Conservation (phyloP, 2,113 vertebrate species). For the Oreochromis aureus region DNA sequence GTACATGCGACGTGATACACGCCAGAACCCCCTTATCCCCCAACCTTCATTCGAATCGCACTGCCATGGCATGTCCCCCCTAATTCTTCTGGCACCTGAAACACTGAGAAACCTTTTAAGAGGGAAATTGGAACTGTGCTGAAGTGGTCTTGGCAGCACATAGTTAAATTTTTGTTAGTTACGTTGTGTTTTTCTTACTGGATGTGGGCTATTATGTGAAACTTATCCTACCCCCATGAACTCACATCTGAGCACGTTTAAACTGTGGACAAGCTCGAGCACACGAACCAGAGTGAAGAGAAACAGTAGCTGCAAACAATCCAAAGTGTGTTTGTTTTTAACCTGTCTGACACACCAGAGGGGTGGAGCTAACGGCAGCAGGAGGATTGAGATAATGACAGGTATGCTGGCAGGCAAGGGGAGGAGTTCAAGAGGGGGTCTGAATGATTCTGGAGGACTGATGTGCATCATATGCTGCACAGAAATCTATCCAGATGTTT, state of each 20-base stretch:
- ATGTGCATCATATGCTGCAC: neutral
- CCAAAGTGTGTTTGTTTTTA: neutral
- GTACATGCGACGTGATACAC: neutral
- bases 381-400: neutral
- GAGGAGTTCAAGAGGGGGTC: neutral
- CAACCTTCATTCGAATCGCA: neutral
- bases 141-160: constrained; percentile 15
- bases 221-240: constrained; percentile 7
- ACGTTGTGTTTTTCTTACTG: constrained; percentile 13
- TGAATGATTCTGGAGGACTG: neutral
- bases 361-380: neutral
- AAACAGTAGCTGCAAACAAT: neutral
- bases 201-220: constrained; percentile 26
- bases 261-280: neutral
- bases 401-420: neutral
- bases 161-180: constrained; percentile 1
- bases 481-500: neutral
- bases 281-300: neutral
- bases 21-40: neutral
- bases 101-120: neutral
- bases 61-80: neutral
- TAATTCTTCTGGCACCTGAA: constrained; percentile 12
- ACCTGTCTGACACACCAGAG: neutral
- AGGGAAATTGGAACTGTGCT: neutral
- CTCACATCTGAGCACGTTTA: constrained; percentile 16